Evolutionary conservation across 2,888 invertebrate genomes (phyloP).

Genomic region (Tenodera sinensis): DNA sequence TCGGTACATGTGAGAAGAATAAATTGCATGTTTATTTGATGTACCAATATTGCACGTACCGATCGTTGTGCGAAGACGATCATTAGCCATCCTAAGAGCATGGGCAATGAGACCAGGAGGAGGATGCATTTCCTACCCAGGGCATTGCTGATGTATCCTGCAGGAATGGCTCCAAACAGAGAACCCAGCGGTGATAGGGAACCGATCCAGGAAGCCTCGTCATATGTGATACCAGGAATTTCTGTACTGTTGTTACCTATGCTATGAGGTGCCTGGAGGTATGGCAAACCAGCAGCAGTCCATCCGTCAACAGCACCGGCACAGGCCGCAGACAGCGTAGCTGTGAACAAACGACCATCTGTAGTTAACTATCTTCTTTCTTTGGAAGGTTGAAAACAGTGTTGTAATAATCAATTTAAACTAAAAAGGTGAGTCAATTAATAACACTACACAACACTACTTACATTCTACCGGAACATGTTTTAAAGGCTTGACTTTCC

Average conservation of each 20-base stretch:
- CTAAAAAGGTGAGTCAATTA: too few species aligned
- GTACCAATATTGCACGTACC: not conserved
- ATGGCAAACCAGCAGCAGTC: conserved; percentile 47
- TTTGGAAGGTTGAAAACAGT: too few species aligned
- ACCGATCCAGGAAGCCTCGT: conserved; percentile 69
- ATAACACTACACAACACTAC: too few species aligned
- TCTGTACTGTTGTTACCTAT: conserved; percentile 46
- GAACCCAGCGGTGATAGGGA: conserved; percentile 69
- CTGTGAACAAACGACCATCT: conserved; percentile 38
- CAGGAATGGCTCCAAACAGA: conserved; percentile 64
- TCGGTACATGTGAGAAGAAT: not conserved
- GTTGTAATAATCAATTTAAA: too few species aligned
- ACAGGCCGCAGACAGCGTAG: conserved; percentile 48
- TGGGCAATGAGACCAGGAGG: conserved; percentile 57
- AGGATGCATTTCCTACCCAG: conserved; percentile 33
- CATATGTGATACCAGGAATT: conserved; percentile 44
- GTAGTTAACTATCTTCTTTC: too few species aligned
- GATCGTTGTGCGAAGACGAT: conserved; percentile 52
- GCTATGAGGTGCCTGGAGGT: conserved; percentile 37
- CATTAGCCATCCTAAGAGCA: conserved; percentile 67
- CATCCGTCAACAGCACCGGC: conserved; percentile 50
- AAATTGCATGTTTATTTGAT: not conserved
- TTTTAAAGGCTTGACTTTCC: too few species aligned
- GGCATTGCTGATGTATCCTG: conserved; percentile 48
- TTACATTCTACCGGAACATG: too few species aligned